These are phyloP conservation scores for Leucoma salicis DNA, from an alignment of 2,888 invertebrate species.

Conservation along the genomic window DNA sequence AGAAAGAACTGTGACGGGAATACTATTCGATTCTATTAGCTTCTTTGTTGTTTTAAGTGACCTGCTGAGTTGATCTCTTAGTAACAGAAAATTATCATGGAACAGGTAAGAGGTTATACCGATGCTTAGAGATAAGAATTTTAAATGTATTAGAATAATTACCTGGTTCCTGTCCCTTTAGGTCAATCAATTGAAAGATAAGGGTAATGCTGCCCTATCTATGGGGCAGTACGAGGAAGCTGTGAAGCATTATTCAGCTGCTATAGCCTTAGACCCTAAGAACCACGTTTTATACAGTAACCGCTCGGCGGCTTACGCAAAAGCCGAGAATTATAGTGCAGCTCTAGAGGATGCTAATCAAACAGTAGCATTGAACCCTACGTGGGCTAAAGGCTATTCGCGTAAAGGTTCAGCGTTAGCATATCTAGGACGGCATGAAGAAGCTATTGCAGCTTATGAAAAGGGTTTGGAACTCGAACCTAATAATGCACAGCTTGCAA, in stretches of 20 bases:
- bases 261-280: slow-evolving; percentile 88
- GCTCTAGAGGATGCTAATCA: slow-evolving; percentile 93
- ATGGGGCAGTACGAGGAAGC: slow-evolving; percentile 91
- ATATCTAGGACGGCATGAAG: slow-evolving; percentile 87
- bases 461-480: slow-evolving; percentile 87
- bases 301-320: slow-evolving; percentile 94
- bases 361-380: slow-evolving; percentile 89
- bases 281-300: slow-evolving; percentile 96
- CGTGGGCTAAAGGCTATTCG: slow-evolving; percentile 95
- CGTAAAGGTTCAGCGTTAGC: slow-evolving; percentile 93
- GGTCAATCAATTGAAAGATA: slow-evolving; percentile 92
- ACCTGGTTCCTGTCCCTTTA: slow-evolving; percentile 53
- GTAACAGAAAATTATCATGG: slow-evolving; percentile 53
- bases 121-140: slow-evolving; percentile 36
- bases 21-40: slow-evolving; percentile 13
- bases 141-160: slow-evolving; percentile 28
- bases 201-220: slow-evolving; percentile 92
- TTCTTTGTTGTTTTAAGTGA: slow-evolving; percentile 25
- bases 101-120: slow-evolving; percentile 76
- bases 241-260: slow-evolving; percentile 89
- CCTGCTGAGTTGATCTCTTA: slow-evolving; percentile 21
- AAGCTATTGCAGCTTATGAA: slow-evolving; percentile 89
- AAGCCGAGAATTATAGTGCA: slow-evolving; percentile 86
- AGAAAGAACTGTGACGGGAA: slow-evolving; percentile 13
- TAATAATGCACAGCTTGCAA: slow-evolving; percentile 85